A percentile compares a stretch with the other conserved stretches of the same genome.
These are phyloP conservation scores for Tretioscincus oriximinensis DNA, from an alignment of 2,113 vertebrate species.

Conservation along the genomic window DNA sequence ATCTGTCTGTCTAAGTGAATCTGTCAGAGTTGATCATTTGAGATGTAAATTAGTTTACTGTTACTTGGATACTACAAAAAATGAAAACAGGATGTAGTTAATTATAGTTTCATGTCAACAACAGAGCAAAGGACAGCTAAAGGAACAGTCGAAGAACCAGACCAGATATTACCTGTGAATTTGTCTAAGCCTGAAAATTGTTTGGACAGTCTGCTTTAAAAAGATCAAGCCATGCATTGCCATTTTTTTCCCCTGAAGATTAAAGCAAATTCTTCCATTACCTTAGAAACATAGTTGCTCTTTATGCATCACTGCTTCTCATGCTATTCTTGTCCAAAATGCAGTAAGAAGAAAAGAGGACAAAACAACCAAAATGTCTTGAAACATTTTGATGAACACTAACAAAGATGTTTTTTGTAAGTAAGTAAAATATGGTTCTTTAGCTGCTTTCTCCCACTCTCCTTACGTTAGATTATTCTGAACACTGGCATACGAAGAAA, in stretches of 20 bases:
- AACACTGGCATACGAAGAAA: neutral
- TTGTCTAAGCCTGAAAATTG: neutral
- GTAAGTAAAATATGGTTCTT: neutral
- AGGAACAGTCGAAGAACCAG: neutral
- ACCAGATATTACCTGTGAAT: neutral
- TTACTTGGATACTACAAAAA: conserved; percentile 59
- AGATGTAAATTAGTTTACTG: conserved; percentile 46
- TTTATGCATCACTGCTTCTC: neutral
- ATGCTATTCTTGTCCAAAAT: neutral
- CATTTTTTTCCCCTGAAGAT: neutral
- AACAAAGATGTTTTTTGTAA: neutral
- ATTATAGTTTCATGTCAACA: conserved; percentile 4
- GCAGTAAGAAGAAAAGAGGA: neutral
- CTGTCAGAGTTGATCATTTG: neutral
- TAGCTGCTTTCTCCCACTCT: neutral
- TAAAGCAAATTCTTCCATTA: neutral
- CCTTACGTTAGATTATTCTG: neutral
- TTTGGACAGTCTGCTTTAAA: neutral
- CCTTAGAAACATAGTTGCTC: neutral
- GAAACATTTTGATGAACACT: neutral
- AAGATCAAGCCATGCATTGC: neutral
- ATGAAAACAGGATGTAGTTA: conserved; percentile 10
- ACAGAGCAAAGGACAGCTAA: neutral
- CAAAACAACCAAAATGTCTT: neutral
- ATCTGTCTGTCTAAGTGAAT: conserved; percentile 26